These are phyloP conservation scores for Arctocebus calabarensis DNA, from an alignment of 2,797 vertebrate genomes.

Conservation along the genomic window DNA sequence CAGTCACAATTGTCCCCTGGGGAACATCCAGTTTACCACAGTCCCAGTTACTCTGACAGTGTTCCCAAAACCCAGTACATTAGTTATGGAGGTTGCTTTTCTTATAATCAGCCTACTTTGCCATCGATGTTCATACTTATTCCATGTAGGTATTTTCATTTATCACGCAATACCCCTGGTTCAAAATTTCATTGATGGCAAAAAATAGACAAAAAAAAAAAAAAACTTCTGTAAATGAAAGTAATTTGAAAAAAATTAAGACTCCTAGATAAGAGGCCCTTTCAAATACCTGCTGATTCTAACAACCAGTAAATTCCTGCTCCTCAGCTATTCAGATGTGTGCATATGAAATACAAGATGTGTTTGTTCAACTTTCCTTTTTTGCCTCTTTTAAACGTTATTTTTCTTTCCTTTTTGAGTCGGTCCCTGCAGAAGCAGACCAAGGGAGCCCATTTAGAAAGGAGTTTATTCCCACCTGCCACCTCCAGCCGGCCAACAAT, in stretches of 20 bases:
- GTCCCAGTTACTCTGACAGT: neutral
- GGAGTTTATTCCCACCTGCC: constrained; percentile 83
- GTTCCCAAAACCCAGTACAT: neutral
- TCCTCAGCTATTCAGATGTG: constrained; percentile 9
- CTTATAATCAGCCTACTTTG: neutral
- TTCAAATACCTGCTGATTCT: constrained; percentile 56
- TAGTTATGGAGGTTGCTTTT: neutral
- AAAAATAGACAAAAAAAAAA: neutral
- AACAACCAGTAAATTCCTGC: constrained; percentile 67
- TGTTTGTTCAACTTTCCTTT: constrained; percentile 36
- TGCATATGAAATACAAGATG: constrained; percentile 50
- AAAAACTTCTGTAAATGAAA: constrained; percentile 54
- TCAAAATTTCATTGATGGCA: constrained; percentile 38
- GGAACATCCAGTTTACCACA: neutral
- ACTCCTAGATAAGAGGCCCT: constrained; percentile 52
- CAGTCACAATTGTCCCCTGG: too few relatives aligned
- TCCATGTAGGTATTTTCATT: constrained; percentile 26
- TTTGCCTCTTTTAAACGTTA: neutral
- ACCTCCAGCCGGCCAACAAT: constrained; percentile 71
- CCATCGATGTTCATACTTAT: neutral
- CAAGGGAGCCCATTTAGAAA: constrained; percentile 72
- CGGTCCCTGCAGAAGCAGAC: constrained; percentile 65
- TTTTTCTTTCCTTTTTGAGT: constrained; percentile 10
- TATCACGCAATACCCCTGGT: constrained; percentile 25
- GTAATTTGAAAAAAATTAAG: constrained; percentile 42